Conservation (phyloP, 2,113 vertebrate genomes). For the Petrocephalus zakoni region DNA sequence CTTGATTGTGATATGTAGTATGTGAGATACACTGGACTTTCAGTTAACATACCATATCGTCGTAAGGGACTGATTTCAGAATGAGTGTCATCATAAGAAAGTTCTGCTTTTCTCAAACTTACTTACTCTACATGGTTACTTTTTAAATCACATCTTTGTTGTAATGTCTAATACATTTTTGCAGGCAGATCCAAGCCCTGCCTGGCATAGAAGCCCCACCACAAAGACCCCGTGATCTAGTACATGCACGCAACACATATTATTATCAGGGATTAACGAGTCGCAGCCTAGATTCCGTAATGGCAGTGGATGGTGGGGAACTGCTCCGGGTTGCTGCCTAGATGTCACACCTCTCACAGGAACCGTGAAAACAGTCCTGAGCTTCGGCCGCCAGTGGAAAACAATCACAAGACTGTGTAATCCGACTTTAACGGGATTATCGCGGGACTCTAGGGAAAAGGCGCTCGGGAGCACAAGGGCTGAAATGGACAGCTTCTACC, state of each 20-base stretch:
- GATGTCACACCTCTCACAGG: constrained; percentile 7
- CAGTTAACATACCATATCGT: not conserved
- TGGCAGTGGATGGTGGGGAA: constrained; percentile 8
- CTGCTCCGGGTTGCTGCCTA: not conserved
- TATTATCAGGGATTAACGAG: constrained; percentile 30
- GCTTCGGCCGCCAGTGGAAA: not conserved
- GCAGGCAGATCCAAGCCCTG: not conserved
- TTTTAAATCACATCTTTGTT: not conserved
- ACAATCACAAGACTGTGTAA: constrained; percentile 25
- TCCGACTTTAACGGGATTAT: constrained; percentile 24
- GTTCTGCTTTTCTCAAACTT: not conserved
- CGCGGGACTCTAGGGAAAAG: constrained; percentile 8
- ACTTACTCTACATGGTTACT: not conserved
- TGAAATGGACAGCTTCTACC: not conserved
- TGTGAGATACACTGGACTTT: not conserved
- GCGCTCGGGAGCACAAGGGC: constrained; percentile 4
- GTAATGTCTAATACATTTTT: not conserved
- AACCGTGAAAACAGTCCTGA: not conserved
- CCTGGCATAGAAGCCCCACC: not conserved
- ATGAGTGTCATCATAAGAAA: not conserved
- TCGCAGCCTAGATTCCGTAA: constrained; percentile 33
- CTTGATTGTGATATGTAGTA: not conserved
- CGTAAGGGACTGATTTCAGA: not conserved
- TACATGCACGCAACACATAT: not conserved
- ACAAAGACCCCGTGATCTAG: not conserved